phyloP scores from a whole-genome alignment of 2,888 invertebrate genomes.

The Abrostola tripartita region DNA sequence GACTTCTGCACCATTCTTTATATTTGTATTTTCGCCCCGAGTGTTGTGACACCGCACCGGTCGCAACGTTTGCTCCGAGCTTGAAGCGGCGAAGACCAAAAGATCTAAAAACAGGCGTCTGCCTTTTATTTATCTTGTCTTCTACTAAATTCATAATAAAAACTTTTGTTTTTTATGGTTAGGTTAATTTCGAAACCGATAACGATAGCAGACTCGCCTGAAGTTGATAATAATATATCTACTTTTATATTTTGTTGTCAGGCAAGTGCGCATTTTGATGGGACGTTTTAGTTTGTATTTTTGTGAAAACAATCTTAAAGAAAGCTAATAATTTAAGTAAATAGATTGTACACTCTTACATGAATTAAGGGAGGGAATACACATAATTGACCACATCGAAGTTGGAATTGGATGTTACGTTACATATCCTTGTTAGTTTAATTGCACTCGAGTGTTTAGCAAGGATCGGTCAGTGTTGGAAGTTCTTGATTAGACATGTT shows the following conservation, averaged over 20 bases:
- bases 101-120: not conserved
- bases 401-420: not conserved
- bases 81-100: constrained; percentile 1
- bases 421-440: not conserved
- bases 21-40: not conserved
- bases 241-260: too few relatives aligned
- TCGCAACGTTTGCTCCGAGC: constrained; percentile 1
- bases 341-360: too few relatives aligned
- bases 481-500: not conserved
- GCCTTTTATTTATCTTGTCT: not conserved
- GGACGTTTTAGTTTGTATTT: too few relatives aligned
- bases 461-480: not conserved
- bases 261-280: too few relatives aligned
- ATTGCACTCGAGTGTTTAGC: not conserved
- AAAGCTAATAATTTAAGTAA: too few relatives aligned
- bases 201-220: too few relatives aligned
- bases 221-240: too few relatives aligned
- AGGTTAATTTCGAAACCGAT: too few relatives aligned
- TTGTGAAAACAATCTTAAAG: too few relatives aligned
- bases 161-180: not conserved
- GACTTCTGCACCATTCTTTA: not conserved
- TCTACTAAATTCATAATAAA: not conserved
- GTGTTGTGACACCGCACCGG: not conserved
- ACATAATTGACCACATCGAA: not conserved
- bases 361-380: too few relatives aligned